Conservation (phyloP, 2,797 vertebrate genomes). For the Pseudomugil tenellus region DNA sequence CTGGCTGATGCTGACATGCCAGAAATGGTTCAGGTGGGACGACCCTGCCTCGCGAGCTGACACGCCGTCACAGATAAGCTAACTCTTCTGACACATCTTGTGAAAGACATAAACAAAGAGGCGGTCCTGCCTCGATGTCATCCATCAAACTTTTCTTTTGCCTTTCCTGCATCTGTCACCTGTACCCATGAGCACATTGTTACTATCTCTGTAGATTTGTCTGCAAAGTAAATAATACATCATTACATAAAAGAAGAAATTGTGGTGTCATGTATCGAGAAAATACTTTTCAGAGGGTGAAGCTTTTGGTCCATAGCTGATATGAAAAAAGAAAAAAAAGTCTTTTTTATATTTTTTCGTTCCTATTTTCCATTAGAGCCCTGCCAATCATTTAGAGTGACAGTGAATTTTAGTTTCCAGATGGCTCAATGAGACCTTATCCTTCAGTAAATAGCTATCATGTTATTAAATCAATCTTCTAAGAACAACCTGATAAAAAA, state of each 20-base stretch:
- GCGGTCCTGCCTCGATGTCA: conserved; percentile 27
- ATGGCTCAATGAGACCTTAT: conserved; percentile 8
- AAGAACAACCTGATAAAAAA: conserved; percentile 25
- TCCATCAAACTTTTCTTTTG: conserved; percentile 55
- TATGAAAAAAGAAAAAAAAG: background rate
- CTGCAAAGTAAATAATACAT: conserved; percentile 32
- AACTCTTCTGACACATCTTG: conserved; percentile 39
- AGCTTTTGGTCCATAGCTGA: background rate
- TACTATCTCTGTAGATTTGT: conserved; percentile 43
- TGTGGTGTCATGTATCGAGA: background rate
- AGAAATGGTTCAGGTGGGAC: conserved; percentile 37
- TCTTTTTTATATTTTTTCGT: background rate
- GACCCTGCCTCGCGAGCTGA: conserved; percentile 20
- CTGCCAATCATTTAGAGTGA: conserved; percentile 36
- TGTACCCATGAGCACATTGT: conserved; percentile 34
- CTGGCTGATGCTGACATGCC: conserved; percentile 21
- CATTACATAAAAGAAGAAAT: conserved; percentile 9
- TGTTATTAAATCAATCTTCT: conserved; percentile 44
- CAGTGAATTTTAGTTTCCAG: conserved; percentile 16
- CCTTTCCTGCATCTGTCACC: conserved; percentile 43
- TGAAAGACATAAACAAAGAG: conserved; percentile 56
- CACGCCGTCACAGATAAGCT: conserved; percentile 42
- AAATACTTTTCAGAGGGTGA: background rate
- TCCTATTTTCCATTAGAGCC: background rate
- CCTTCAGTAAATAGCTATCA: conserved; percentile 16